Evolutionary conservation across 2,113 vertebrate species (phyloP), one percentile per base, ranked within the genome.

Genomic region (Chinchilla lanigera): DNA sequence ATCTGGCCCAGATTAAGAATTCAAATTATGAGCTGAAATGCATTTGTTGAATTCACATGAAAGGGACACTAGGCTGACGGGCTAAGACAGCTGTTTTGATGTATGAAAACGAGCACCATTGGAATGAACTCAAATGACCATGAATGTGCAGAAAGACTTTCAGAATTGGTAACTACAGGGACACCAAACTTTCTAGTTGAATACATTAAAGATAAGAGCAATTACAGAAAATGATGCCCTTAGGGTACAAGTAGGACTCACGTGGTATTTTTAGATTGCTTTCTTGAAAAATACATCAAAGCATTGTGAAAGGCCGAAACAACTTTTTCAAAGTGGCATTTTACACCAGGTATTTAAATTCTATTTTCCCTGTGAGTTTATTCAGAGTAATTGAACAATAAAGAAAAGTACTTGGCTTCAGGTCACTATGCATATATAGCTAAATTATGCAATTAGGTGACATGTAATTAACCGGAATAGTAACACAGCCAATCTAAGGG

Each of bases 401-500:
- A 96, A 97, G 93, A 86, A 97, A 97, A 91, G 91, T 67, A 92
- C 35, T 95, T 97, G 86, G 89, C 93, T 96, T 97, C 6, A 28
- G 96, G 95, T 94, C 97, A 95, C 83, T 96, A 80, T 69, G 67
- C 54, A 95, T 87, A 90, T 89, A 89, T 65, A 96, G 95, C 82
- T 97, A 96, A 96, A 95, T 95, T 96, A 97, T 95, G 93, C 61
- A 97, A 97, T 97, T 95, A 97, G 89, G 89, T 78, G 95, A 96
- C 89, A 97, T 47, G 83, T 89, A 98, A 98, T 97, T 97, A 98
- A 97, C 90, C 58, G 81, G 86, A 95, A 96, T 19, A 97, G 94
- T 89, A 97, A 92, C 83, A 84, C 6, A 71, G 93, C 56, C 93
- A 89, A 96, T 90, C 95, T 93, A 95, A 96, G 67, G 95, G 89